Evolutionary conservation across 2,113 vertebrate species (phyloP).

Genomic region (Diadophis punctatus): DNA sequence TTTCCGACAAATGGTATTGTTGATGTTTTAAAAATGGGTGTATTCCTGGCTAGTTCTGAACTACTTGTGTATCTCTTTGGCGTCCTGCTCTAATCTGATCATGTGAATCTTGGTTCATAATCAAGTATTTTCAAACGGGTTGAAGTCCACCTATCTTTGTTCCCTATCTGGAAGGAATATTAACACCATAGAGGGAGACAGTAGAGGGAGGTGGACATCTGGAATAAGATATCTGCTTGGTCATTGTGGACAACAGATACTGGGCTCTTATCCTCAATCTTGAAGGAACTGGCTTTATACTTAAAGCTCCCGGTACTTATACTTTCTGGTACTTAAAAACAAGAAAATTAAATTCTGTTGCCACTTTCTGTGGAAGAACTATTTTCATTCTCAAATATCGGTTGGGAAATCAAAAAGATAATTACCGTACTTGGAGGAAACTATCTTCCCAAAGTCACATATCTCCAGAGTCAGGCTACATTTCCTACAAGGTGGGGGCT

Average conservation of each 20-base stretch:
- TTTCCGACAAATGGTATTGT: not conserved
- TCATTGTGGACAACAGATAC: not conserved
- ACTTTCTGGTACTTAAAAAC: not conserved
- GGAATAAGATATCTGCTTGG: not conserved
- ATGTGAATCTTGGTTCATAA: not conserved
- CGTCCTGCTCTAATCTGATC: not conserved
- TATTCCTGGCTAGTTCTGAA: not conserved
- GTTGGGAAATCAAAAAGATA: not conserved
- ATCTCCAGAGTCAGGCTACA: not conserved
- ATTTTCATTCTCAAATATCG: not conserved
- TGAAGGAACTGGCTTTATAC: not conserved
- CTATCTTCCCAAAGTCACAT: not conserved
- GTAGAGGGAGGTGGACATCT: not conserved
- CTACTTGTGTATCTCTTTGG: not conserved
- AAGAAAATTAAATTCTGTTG: not conserved
- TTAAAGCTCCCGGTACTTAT: not conserved
- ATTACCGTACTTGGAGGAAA: not conserved
- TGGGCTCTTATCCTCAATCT: not conserved
- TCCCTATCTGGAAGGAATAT: not conserved
- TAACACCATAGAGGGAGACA: not conserved
- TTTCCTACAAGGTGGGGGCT: not conserved
- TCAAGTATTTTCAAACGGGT: not conserved
- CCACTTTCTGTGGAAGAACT: no score
- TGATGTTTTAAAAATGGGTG: not conserved
- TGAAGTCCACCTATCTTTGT: not conserved